phyloP scores from a whole-genome alignment of 2,888 invertebrate genomes.

The Lordiphosa andalusiaca region DNA sequence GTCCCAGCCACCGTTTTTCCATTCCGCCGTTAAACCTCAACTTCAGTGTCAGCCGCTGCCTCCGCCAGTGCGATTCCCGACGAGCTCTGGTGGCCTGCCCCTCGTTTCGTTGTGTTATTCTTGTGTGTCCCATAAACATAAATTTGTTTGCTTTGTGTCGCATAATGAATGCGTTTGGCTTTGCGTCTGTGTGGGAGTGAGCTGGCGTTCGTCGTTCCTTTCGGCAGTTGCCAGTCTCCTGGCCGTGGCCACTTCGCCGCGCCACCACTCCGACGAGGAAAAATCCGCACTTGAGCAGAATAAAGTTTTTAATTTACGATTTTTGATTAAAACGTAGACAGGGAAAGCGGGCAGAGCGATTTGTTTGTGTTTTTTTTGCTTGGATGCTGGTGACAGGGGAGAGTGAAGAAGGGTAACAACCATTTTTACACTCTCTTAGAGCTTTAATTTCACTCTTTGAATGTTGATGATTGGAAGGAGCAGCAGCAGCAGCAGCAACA shows the following conservation, averaged over 20 bases:
- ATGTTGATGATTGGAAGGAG: slow-evolving; percentile 3
- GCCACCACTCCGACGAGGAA: slow-evolving; percentile 7
- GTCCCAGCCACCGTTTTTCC: slow-evolving; percentile 1
- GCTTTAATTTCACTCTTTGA: slow-evolving; percentile 15
- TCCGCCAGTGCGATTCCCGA: background rate
- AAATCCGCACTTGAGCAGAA: slow-evolving; percentile 25
- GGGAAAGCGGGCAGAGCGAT: slow-evolving; percentile 7
- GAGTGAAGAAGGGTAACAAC: background rate
- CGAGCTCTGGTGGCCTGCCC: slow-evolving; percentile 5
- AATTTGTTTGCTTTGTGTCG: slow-evolving; percentile 29
- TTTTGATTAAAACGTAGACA: slow-evolving; percentile 24
- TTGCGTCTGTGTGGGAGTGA: slow-evolving; percentile 1
- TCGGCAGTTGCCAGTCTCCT: slow-evolving; percentile 3
- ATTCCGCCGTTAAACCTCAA: slow-evolving; percentile 6
- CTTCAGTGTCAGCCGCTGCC: slow-evolving; percentile 1
- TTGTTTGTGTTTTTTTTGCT: slow-evolving; percentile 6
- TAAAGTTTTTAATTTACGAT: slow-evolving; percentile 29
- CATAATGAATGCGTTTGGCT: slow-evolving; percentile 26
- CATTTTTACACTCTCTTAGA: slow-evolving; percentile 3
- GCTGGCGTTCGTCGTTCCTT: slow-evolving; percentile 1
- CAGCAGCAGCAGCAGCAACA: too few species aligned
- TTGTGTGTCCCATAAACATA: slow-evolving; percentile 29
- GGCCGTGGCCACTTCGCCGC: background rate
- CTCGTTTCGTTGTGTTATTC: slow-evolving; percentile 25
- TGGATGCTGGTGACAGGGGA: background rate